A percentile compares a stretch with the other conserved stretches of the same genome.
Evolutionary conservation across 2,797 vertebrate species (phyloP).

Genomic region (Lophius americanus): DNA sequence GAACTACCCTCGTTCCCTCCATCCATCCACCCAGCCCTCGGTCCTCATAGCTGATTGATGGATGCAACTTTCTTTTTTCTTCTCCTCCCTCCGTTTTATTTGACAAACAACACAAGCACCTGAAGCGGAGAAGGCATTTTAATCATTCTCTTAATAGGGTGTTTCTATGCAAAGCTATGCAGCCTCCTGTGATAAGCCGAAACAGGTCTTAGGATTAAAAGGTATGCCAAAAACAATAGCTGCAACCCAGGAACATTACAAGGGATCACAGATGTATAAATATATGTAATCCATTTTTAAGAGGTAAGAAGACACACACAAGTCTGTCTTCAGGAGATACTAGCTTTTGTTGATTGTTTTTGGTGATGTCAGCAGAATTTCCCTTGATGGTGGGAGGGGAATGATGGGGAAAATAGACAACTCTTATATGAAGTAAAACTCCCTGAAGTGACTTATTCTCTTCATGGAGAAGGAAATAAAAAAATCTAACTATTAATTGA

Average conservation of each 20-base stretch:
- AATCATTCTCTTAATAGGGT: conserved; percentile 86
- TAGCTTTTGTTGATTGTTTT: conserved; percentile 48
- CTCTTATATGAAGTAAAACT: conserved; percentile 28
- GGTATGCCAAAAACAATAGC: conserved; percentile 57
- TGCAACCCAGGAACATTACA: conserved; percentile 42
- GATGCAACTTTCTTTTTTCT: conserved; percentile 63
- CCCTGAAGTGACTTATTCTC: conserved; percentile 38
- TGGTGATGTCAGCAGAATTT: conserved; percentile 43
- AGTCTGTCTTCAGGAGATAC: conserved; percentile 32
- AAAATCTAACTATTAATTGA: conserved; percentile 67
- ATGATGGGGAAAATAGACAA: conserved; percentile 29
- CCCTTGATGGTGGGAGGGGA: conserved; percentile 32
- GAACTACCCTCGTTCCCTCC: conserved; percentile 62
- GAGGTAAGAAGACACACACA: conserved; percentile 39
- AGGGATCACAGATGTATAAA: conserved; percentile 59
- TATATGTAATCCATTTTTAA: conserved; percentile 46
- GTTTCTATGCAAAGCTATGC: conserved; percentile 86
- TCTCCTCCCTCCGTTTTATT: conserved; percentile 77
- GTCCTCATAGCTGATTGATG: conserved; percentile 80
- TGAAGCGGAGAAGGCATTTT: conserved; percentile 82
- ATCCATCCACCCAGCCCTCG: conserved; percentile 51
- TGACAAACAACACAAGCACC: conserved; percentile 85
- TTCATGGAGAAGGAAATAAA: conserved; percentile 33
- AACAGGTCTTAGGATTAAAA: conserved; percentile 71
- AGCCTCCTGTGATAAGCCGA: conserved; percentile 75